Evolutionary conservation across 2,797 vertebrate species (phyloP), one percentile per base, ranked within the genome.

Genomic region (Molossus alvarezi): DNA sequence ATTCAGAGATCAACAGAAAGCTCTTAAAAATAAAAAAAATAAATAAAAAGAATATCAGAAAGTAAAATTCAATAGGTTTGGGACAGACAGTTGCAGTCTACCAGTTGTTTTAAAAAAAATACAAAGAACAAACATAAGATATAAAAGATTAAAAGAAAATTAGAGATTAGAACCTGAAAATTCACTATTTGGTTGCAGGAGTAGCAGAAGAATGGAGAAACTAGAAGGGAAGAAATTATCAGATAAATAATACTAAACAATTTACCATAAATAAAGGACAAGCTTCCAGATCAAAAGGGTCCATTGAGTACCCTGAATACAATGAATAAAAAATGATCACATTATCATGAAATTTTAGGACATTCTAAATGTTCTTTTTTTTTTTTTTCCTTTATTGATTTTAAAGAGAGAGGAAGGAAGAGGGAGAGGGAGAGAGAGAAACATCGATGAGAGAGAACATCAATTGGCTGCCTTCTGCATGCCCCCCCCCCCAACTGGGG

Each of bases 11-110:
- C 33, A 82, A 53, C 21, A 90, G 45, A 80, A 29, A n/a, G 25
- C 45, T 73, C 17, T 81, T 92, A 11, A 23, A 90, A 83, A 76
- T 82, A 41, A 93, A 84, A 53, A 53, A 95, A 93, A 33, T 33
- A 33, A 33, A 33, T 33, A 33, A 33, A 11, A 27, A 53, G 25
- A 20, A 53, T 29, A 13, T 9, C 18, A 79, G 58, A 84, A 95
- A 90, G 62, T 33, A 83, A 76, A 76, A 45, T 55, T 93, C 45
- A 95, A 10, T 48, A 29, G 6, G 1, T 88, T 90, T 84, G 51
- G 60, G 79, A 93, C 9, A 87, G 33, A 82, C 25, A 37, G 5
- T 91, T 62, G 33, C 81, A 84, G 25, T 55, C 58, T 75, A n/a
- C 21, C 12, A n/a, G 33, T 87, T 48, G n/a, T 93, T 88, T 95